These are phyloP conservation scores for Athene noctua DNA, from an alignment of 2,113 vertebrate genomes.

Conservation along the genomic window DNA sequence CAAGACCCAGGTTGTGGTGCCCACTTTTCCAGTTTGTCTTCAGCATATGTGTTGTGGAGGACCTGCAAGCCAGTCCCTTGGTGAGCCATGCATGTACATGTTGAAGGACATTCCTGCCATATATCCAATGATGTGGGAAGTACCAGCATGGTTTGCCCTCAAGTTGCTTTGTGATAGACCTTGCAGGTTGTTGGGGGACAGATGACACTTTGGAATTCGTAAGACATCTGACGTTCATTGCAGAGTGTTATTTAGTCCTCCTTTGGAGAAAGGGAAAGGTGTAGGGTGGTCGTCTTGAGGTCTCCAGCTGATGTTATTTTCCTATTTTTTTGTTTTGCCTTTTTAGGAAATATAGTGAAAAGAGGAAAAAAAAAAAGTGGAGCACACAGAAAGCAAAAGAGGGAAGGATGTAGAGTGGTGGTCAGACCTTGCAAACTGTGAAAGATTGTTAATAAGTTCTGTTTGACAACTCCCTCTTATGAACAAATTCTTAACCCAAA, in stretches of 20 bases:
- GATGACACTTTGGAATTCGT: neutral
- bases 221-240: neutral
- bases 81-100: rapidly evolving
- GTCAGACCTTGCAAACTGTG: neutral
- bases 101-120: rapidly evolving
- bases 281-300: neutral
- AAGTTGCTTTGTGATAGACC: neutral
- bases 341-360: neutral
- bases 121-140: neutral
- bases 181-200: neutral
- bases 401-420: neutral
- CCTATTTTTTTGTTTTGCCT: neutral
- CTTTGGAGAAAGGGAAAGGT: neutral
- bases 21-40: neutral
- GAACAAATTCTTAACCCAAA: neutral
- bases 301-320: neutral
- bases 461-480: neutral
- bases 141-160: neutral
- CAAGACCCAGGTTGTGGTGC: neutral
- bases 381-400: neutral
- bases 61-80: neutral
- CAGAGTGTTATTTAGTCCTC: neutral
- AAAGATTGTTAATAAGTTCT: neutral
- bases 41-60: rapidly evolving
- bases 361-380: neutral